Conservation (phyloP, 2,113 vertebrate species). For the Gasterosteus nipponicus region DNA sequence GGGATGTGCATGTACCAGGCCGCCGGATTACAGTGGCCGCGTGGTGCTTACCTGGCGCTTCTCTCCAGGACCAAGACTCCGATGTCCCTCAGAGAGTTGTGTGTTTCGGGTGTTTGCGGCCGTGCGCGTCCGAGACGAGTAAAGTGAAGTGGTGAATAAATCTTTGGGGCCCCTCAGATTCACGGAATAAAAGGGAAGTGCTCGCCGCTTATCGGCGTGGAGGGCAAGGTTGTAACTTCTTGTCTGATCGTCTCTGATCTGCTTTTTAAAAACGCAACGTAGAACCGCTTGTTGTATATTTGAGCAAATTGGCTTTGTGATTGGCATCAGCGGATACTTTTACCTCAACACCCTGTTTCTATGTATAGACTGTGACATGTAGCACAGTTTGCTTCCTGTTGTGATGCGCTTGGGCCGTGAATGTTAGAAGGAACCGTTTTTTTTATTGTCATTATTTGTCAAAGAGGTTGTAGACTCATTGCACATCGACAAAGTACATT, state of each 20-base stretch:
- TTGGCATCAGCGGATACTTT: not conserved
- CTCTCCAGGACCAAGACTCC: not conserved
- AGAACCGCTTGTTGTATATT: not conserved
- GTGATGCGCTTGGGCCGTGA: not conserved
- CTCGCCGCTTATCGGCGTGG: slow-evolving; percentile 13
- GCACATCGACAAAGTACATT: not conserved
- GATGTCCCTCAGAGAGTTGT: not conserved
- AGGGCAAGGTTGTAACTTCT: not conserved
- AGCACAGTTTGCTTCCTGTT: slow-evolving; percentile 45
- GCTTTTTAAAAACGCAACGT: not conserved
- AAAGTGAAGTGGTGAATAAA: slow-evolving; percentile 33
- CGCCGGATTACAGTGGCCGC: too few relatives aligned
- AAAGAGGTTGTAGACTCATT: not conserved
- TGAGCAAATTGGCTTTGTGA: not conserved
- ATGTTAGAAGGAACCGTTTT: not conserved
- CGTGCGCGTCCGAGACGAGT: not conserved
- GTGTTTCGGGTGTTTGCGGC: not conserved
- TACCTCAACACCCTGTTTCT: slow-evolving; percentile 16
- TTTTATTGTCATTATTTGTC: not conserved
- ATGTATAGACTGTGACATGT: slow-evolving; percentile 15
- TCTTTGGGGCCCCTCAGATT: slow-evolving; percentile 30
- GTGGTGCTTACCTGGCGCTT: slow-evolving; percentile 5
- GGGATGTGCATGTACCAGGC: too few relatives aligned
- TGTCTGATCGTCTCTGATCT: not conserved
- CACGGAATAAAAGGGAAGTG: slow-evolving; percentile 39